phyloP scores from a whole-genome alignment of 2,797 vertebrate species.

The Carduelis carduelis region DNA sequence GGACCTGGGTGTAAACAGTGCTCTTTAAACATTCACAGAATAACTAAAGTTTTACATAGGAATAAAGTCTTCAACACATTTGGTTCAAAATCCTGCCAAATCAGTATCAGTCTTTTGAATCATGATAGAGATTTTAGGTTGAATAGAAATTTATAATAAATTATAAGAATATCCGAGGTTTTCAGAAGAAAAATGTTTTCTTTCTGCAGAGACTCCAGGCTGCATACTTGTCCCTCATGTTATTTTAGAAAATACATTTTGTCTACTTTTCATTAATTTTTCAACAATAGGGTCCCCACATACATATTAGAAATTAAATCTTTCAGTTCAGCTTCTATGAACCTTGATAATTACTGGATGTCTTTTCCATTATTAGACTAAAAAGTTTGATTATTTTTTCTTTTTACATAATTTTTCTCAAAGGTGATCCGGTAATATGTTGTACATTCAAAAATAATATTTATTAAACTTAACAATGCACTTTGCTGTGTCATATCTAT shows the following conservation, averaged over 20 bases:
- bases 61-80: neutral
- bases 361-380: neutral
- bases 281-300: neutral
- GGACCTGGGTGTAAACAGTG: neutral
- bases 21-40: neutral
- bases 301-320: neutral
- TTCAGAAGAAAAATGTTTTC: neutral
- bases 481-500: neutral
- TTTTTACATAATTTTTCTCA: neutral
- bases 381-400: neutral
- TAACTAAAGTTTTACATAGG: neutral
- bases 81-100: neutral
- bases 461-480: neutral
- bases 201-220: neutral
- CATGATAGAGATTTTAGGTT: neutral
- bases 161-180: neutral
- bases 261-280: neutral
- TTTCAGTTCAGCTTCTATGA: neutral
- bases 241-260: constrained; percentile 26
- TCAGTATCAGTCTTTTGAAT: neutral
- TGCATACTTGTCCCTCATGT: neutral
- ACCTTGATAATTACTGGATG: neutral
- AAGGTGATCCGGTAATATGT: neutral
- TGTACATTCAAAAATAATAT: neutral
- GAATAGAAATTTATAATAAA: neutral